Evolutionary conservation across 2,888 invertebrate genomes (phyloP).

Genomic region (Hofmannophila pseudospretella): DNA sequence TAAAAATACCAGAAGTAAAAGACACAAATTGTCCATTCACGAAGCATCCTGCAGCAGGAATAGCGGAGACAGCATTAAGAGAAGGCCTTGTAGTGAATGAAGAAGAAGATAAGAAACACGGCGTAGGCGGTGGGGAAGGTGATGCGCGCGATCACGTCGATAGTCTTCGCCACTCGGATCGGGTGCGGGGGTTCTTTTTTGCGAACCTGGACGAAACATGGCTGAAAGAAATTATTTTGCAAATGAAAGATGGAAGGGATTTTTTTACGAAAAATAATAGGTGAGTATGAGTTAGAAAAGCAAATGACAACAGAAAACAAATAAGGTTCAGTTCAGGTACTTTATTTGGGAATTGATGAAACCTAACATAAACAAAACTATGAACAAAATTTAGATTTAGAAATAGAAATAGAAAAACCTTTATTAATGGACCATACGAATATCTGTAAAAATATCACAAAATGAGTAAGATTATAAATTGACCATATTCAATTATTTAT

Average conservation of each 20-base stretch:
- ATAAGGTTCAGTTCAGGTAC: no score
- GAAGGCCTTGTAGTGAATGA: slow-evolving; percentile 95
- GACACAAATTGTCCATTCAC: slow-evolving; percentile 43
- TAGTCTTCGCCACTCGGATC: slow-evolving; percentile 94
- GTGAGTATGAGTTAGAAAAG: no score
- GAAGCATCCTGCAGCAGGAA: slow-evolving; percentile 29
- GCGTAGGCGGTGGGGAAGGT: slow-evolving; percentile 96
- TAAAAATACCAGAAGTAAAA: slow-evolving; percentile 37
- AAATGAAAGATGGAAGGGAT: slow-evolving; percentile 55
- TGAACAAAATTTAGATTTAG: no score
- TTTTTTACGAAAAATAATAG: no score
- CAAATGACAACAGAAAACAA: no score
- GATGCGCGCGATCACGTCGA: slow-evolving; percentile 95
- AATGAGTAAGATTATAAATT: no score
- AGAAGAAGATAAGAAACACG: slow-evolving; percentile 96
- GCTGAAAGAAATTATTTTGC: slow-evolving; percentile 78
- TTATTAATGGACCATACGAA: no score
- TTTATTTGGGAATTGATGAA: no score
- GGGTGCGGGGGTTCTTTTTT: slow-evolving; percentile 96
- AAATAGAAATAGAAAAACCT: no score
- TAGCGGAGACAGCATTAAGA: slow-evolving; percentile 74
- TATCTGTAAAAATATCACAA: no score
- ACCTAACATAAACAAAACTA: no score
- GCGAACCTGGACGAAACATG: slow-evolving; percentile 90
- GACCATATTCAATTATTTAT: no score